Percentiles rank a stretch among this genome's conserved stretches.
Conservation (phyloP, 2,888 invertebrate species). For the Rotaria socialis region DNA sequence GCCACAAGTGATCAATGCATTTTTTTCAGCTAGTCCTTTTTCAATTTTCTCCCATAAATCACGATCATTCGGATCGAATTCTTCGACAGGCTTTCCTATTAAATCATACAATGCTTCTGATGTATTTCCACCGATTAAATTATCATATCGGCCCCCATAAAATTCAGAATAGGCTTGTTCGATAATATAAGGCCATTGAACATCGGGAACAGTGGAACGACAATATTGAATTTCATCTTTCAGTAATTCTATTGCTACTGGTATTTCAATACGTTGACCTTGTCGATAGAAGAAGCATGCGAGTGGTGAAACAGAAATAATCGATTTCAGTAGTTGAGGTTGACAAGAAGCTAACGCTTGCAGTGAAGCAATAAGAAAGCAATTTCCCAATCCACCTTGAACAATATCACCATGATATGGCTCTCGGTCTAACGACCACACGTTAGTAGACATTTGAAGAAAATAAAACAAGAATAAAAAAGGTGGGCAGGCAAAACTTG, state of each 20-base stretch:
- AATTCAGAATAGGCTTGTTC: constrained; percentile 22
- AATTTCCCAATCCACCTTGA: constrained; percentile 30
- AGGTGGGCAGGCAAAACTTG: background rate
- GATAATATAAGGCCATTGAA: constrained; percentile 25
- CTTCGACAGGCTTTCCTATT: background rate
- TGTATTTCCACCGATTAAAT: constrained; percentile 26
- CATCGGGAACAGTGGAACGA: background rate
- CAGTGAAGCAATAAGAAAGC: constrained; percentile 31
- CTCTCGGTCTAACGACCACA: background rate
- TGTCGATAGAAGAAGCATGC: constrained; percentile 11
- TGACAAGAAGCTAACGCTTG: constrained; percentile 31
- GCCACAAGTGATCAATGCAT: background rate
- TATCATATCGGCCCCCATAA: constrained; percentile 1
- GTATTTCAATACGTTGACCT: background rate
- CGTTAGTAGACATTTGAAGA: background rate
- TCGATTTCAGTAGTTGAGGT: background rate
- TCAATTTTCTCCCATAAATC: background rate
- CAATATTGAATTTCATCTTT: background rate
- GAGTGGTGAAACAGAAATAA: background rate
- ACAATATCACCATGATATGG: constrained; percentile 14
- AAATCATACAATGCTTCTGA: constrained; percentile 20
- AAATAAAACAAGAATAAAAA: background rate
- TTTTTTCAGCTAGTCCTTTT: background rate
- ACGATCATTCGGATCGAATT: background rate
- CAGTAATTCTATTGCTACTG: background rate